Conservation (phyloP, 92 coral and sea anemone genomes). For the Actinostola sp. region DNA sequence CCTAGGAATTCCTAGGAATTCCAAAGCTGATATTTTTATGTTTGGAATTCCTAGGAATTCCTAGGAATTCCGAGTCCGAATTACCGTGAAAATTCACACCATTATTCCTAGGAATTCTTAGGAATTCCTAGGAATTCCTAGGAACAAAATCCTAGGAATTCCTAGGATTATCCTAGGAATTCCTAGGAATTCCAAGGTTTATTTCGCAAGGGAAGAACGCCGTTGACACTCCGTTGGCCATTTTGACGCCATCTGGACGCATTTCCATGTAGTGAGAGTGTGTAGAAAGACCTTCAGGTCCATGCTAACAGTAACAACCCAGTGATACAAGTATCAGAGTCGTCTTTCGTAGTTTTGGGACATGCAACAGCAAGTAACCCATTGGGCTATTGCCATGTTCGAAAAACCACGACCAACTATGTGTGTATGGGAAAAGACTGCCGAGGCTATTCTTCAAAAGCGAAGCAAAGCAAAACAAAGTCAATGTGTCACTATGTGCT, state of each 20-base stretch:
- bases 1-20: too few species aligned
- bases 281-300: conserved; percentile 9
- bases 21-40: too few species aligned
- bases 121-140: too few species aligned
- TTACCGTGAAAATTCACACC: too few species aligned
- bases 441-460: conserved; percentile 29
- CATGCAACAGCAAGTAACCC: conserved; percentile 37
- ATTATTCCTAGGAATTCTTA: too few species aligned
- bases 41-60: too few species aligned
- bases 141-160: too few species aligned
- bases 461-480: conserved; percentile 36
- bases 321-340: conserved; percentile 26
- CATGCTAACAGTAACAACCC: background rate
- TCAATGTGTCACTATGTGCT: conserved; percentile 30
- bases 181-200: too few species aligned
- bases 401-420: conserved; percentile 1
- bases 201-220: too few species aligned
- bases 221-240: conserved; percentile 5
- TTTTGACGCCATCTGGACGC: conserved; percentile 20
- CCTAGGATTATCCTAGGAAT: too few species aligned
- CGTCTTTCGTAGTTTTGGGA: conserved; percentile 22
- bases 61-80: too few species aligned
- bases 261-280: conserved; percentile 30
- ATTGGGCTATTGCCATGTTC: conserved; percentile 32
- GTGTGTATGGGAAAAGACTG: conserved; percentile 44